Evolutionary conservation across 2,888 invertebrate species (phyloP).

Genomic region (Trimorus sp.): DNA sequence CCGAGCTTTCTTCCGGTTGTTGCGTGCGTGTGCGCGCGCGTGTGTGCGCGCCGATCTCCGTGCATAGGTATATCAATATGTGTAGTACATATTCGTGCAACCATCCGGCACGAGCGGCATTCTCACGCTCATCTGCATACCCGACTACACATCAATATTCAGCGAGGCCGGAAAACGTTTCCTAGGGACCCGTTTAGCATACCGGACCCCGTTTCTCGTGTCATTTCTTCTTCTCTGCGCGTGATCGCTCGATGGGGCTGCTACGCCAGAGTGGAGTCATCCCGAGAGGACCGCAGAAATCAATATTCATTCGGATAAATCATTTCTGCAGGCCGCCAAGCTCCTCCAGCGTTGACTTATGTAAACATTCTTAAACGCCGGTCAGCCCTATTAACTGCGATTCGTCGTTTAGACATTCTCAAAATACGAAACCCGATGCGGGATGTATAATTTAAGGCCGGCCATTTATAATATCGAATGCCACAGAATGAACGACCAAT

Average conservation of each 20-base stretch:
- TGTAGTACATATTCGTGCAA: constrained; percentile 70
- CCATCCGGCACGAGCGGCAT: constrained; percentile 78
- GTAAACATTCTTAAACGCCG: neutral
- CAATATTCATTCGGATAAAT: constrained; percentile 47
- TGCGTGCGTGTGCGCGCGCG: constrained; percentile 42
- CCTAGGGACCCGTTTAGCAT: constrained; percentile 77
- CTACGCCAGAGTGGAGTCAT: constrained; percentile 62
- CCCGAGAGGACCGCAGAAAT: constrained; percentile 39
- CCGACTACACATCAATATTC: constrained; percentile 79
- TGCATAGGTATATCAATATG: constrained; percentile 57
- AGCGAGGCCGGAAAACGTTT: constrained; percentile 77
- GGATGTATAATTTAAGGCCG: too few relatives aligned
- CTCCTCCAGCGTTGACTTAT: neutral
- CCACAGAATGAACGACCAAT: too few relatives aligned
- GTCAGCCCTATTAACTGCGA: neutral
- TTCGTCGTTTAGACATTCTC: too few relatives aligned
- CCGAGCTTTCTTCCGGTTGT: constrained; percentile 76
- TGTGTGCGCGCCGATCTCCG: constrained; percentile 39
- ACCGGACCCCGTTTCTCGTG: constrained; percentile 76
- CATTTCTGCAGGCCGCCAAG: constrained; percentile 10
- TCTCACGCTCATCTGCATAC: constrained; percentile 81
- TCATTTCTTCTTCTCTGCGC: constrained; percentile 72
- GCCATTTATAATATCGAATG: too few relatives aligned
- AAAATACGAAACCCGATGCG: too few relatives aligned
- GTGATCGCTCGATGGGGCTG: constrained; percentile 72